phyloP scores from a whole-genome alignment of 2,888 invertebrate genomes.

The Abrostola triplasia region DNA sequence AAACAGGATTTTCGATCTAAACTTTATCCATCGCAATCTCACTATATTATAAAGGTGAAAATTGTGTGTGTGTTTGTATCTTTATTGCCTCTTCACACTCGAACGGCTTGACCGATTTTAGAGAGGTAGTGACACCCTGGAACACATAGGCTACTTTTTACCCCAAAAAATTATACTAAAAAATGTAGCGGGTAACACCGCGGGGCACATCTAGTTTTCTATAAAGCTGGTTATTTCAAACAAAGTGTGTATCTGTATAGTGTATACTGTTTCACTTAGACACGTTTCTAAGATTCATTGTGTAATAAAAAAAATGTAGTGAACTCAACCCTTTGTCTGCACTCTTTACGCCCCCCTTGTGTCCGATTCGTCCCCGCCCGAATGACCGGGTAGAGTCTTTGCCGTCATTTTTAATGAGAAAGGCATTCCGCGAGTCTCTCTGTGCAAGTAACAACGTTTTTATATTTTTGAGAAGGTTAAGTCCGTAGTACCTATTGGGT shows the following conservation, averaged over 20 bases:
- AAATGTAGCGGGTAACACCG: too few species aligned
- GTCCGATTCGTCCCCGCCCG: constrained; percentile 62
- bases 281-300: constrained; percentile 49
- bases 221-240: constrained; percentile 8
- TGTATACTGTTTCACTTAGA: constrained; percentile 22
- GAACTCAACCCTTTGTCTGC: constrained; percentile 57
- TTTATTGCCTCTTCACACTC: too few species aligned
- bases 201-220: too few species aligned
- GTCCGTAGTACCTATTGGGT: background rate
- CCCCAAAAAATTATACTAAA: too few species aligned
- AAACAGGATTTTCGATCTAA: constrained; percentile 4
- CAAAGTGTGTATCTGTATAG: background rate
- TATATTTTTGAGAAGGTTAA: background rate
- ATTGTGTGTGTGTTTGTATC: too few species aligned
- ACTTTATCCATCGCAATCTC: background rate
- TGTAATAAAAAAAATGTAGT: constrained; percentile 62
- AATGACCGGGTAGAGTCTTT: constrained; percentile 48
- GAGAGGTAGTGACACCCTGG: too few species aligned
- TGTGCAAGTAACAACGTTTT: constrained; percentile 13
- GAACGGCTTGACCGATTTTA: too few species aligned
- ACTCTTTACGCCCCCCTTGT: constrained; percentile 59
- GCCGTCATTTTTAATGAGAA: constrained; percentile 64
- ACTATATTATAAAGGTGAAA: too few species aligned
- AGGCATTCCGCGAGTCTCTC: constrained; percentile 13
- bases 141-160: too few species aligned